phyloP scores from a whole-genome alignment of 2,113 vertebrate species.

The Rhombomys opimus region DNA sequence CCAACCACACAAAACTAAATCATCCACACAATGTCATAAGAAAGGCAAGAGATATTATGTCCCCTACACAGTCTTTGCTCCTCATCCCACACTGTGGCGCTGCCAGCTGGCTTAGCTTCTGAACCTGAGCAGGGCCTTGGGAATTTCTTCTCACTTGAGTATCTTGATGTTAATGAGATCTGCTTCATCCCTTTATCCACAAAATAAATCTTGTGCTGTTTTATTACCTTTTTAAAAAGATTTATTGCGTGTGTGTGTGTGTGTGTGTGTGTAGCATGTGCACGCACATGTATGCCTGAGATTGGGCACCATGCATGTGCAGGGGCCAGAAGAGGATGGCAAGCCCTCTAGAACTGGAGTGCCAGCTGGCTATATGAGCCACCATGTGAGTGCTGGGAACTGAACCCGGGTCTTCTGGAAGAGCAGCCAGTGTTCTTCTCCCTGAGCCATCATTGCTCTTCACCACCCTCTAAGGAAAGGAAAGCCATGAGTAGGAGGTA shows the following conservation, averaged over 20 bases:
- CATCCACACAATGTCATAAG: conserved; percentile 7
- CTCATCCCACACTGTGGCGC: not conserved
- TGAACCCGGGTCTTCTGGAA: no score
- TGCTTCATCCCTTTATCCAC: conserved; percentile 1
- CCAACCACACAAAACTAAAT: conserved; percentile 27
- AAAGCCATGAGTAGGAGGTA: conserved; percentile 38
- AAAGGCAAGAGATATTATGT: not conserved
- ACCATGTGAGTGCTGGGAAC: not conserved
- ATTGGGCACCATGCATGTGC: not conserved
- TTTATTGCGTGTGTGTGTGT: not conserved
- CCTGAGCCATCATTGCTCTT: no score
- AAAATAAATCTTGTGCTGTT: conserved; percentile 63
- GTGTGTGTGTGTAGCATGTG: no score
- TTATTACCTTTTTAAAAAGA: not conserved
- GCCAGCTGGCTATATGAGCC: not conserved
- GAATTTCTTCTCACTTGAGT: conserved; percentile 51
- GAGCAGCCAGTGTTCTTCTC: not conserved
- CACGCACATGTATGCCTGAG: not conserved
- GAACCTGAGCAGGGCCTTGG: not conserved
- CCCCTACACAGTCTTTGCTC: not conserved
- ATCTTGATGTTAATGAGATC: conserved; percentile 36
- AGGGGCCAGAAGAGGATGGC: not conserved
- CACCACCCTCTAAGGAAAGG: conserved; percentile 31
- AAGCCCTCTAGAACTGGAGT: not conserved
- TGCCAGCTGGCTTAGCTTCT: conserved; percentile 25